Conservation (phyloP, 2,888 invertebrate genomes). For the Glyphotaelius pellucidus region DNA sequence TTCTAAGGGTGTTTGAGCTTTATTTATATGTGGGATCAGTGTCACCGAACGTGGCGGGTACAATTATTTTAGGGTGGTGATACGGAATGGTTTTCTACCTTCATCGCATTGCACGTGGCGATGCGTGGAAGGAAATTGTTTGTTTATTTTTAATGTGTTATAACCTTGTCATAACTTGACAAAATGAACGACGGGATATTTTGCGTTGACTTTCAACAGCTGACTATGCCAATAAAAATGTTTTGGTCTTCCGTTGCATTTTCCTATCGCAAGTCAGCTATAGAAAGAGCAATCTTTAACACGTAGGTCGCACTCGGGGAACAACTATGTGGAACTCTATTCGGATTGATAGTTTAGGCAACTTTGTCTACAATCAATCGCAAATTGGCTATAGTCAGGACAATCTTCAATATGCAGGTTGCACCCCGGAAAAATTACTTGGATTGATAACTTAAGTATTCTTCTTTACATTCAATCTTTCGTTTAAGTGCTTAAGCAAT, state of each 20-base stretch:
- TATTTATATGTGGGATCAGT: conserved; percentile 51
- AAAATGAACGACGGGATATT: background rate
- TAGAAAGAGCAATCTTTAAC: no score
- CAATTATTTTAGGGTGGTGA: conserved; percentile 22
- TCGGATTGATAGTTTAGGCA: no score
- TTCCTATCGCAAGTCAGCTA: background rate
- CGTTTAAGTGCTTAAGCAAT: no score
- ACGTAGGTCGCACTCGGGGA: no score
- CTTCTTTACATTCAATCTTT: no score
- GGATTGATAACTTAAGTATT: no score
- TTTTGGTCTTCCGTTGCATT: background rate
- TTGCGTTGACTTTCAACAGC: background rate
- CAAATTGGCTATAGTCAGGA: background rate
- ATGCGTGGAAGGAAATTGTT: background rate
- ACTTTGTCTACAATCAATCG: no score
- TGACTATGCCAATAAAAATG: background rate
- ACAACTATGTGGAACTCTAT: no score
- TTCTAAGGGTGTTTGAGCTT: background rate
- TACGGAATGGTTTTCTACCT: background rate
- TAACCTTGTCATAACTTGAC: background rate
- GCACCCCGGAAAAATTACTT: no score
- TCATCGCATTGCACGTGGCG: background rate
- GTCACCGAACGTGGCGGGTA: conserved; percentile 11
- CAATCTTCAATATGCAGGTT: background rate
- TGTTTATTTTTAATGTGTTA: background rate